phyloP scores from a whole-genome alignment of 2,113 vertebrate species.

The Puffinus mauretanicus region DNA sequence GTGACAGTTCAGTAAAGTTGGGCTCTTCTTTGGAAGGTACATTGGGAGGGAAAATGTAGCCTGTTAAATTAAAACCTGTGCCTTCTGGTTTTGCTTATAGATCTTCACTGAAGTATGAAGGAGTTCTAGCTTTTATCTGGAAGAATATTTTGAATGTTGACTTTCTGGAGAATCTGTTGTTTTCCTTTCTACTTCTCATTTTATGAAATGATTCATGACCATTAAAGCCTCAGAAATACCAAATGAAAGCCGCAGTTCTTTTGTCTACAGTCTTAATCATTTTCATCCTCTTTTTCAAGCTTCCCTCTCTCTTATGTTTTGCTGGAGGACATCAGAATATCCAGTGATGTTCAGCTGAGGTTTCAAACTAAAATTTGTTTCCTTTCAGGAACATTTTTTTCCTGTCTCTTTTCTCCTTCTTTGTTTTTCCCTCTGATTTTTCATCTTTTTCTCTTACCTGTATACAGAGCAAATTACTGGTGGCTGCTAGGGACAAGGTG shows the following conservation, averaged over 20 bases:
- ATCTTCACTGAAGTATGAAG: neutral
- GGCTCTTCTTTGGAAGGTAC: neutral
- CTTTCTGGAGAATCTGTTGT: slow-evolving; percentile 54
- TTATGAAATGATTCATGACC: slow-evolving; percentile 63
- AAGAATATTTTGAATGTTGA: slow-evolving; percentile 46
- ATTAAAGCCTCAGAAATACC: slow-evolving; percentile 62
- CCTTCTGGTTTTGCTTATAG: slow-evolving; percentile 9
- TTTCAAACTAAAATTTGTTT: slow-evolving; percentile 24
- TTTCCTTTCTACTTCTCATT: slow-evolving; percentile 58
- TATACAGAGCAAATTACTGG: neutral
- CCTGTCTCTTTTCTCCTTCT: neutral
- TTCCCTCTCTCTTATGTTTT: slow-evolving; percentile 36
- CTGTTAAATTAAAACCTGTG: neutral
- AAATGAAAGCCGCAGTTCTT: slow-evolving; percentile 54
- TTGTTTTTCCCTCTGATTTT: neutral
- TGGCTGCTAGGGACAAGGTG: neutral
- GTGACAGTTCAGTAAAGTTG: neutral
- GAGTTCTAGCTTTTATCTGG: slow-evolving; percentile 38
- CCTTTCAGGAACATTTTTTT: slow-evolving; percentile 20
- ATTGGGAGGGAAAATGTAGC: neutral
- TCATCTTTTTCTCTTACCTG: neutral
- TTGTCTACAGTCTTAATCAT: slow-evolving; percentile 58
- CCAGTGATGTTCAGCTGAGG: slow-evolving; percentile 21
- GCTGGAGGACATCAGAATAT: slow-evolving; percentile 53
- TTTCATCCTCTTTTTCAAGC: slow-evolving; percentile 57